These are phyloP conservation scores for Tetraodon nigroviridis DNA, from an alignment of 2,113 vertebrate species.

Conservation along the genomic window DNA sequence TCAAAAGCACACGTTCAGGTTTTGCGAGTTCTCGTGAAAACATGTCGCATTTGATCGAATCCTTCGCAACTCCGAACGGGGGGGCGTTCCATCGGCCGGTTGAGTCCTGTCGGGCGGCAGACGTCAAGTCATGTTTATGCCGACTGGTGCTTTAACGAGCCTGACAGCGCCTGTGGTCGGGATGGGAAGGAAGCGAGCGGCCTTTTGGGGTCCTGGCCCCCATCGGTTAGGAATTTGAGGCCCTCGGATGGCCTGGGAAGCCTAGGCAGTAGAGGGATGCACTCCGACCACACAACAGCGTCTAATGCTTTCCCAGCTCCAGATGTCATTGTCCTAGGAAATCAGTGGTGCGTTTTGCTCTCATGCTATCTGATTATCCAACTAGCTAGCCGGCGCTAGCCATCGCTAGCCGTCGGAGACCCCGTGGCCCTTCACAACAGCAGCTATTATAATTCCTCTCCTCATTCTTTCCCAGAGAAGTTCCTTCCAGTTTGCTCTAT, in stretches of 20 bases:
- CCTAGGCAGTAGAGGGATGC: conserved; percentile 10
- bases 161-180: background rate
- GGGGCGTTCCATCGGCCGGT: conserved; percentile 4
- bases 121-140: conserved; percentile 12
- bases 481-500: background rate
- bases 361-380: conserved; percentile 39
- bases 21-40: conserved; percentile 38
- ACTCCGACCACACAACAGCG: conserved; percentile 14
- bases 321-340: conserved; percentile 32
- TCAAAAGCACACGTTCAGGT: conserved; percentile 1
- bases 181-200: conserved; percentile 4
- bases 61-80: conserved; percentile 15
- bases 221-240: conserved; percentile 36
- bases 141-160: conserved; percentile 11
- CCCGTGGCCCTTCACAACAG: conserved; percentile 27
- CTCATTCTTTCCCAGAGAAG: background rate
- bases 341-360: conserved; percentile 16
- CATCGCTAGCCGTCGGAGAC: conserved; percentile 37
- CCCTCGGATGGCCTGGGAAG: conserved; percentile 13
- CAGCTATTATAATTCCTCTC: conserved; percentile 10
- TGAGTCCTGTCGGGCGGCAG: conserved; percentile 6
- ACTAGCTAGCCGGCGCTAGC: conserved; percentile 33
- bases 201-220: conserved; percentile 24
- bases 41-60: conserved; percentile 40
- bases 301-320: conserved; percentile 18